Percentiles rank a stretch among this genome's conserved stretches.
These are phyloP conservation scores for Eulemur mongoz DNA, from an alignment of 2,797 vertebrate species.

Conservation along the genomic window DNA sequence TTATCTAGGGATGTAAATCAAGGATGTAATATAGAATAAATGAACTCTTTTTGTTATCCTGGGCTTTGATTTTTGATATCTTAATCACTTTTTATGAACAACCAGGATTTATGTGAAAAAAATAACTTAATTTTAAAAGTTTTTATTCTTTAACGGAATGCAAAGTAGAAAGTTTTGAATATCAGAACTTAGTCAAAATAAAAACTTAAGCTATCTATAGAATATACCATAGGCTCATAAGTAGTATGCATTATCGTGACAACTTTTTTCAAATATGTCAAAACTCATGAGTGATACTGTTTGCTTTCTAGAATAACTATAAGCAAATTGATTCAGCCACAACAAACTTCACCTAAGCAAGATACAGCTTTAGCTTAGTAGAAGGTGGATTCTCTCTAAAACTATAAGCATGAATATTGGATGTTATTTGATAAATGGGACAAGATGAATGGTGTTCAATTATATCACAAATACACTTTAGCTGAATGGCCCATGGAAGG, in stretches of 20 bases:
- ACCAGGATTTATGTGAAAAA: neutral
- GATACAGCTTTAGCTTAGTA: constrained; percentile 12
- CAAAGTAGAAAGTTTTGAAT: neutral
- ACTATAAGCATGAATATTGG: neutral
- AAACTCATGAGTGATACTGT: neutral
- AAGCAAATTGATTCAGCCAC: neutral
- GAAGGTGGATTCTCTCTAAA: neutral
- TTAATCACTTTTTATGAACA: neutral
- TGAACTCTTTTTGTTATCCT: neutral
- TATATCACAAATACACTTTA: neutral
- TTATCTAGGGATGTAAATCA: neutral
- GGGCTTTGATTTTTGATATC: neutral
- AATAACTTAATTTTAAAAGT: neutral
- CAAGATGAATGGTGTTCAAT: neutral
- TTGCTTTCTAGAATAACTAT: constrained; percentile 7
- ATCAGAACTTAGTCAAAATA: neutral
- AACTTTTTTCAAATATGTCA: constrained; percentile 18
- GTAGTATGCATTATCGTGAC: neutral
- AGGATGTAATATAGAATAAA: neutral
- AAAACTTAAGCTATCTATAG: neutral
- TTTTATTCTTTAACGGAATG: neutral
- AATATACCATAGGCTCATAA: neutral
- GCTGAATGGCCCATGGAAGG: neutral
- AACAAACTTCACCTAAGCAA: neutral
- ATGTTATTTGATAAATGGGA: neutral